A percentile compares a stretch with the other conserved stretches of the same genome.
phyloP scores from a whole-genome alignment of 2,113 vertebrate genomes.

The Stomatorhinus ivindoensis region DNA sequence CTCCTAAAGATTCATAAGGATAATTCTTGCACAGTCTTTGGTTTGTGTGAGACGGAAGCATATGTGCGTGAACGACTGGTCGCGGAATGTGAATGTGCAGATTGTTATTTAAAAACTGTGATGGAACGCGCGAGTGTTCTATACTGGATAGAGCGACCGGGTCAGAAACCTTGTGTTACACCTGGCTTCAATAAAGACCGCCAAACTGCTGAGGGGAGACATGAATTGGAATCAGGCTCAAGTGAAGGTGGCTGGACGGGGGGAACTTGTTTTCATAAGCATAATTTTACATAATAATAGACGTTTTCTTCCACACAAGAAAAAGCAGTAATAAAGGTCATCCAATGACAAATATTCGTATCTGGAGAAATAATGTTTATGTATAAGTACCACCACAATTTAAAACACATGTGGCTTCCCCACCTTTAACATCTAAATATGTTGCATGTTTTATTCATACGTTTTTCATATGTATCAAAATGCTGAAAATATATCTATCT shows the following conservation, averaged over 20 bases:
- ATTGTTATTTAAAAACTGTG: neutral
- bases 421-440: constrained; percentile 24
- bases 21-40: neutral
- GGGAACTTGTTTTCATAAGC: constrained; percentile 65
- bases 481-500: neutral
- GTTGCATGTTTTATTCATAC: constrained; percentile 33
- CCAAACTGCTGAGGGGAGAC: constrained; percentile 45
- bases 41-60: neutral
- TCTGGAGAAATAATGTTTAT: constrained; percentile 59
- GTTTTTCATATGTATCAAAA: constrained; percentile 8
- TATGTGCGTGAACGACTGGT: neutral
- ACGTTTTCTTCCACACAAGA: constrained; percentile 50
- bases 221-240: constrained; percentile 57
- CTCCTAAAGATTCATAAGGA: neutral
- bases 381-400: constrained; percentile 52
- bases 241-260: constrained; percentile 61
- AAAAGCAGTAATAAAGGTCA: constrained; percentile 72
- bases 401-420: constrained; percentile 58
- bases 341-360: constrained; percentile 59
- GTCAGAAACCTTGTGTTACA: constrained; percentile 40
- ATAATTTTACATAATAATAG: constrained; percentile 75
- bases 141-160: constrained; percentile 37
- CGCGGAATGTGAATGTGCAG: constrained; percentile 24
- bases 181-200: constrained; percentile 64
- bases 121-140: constrained; percentile 8